Percentiles rank a stretch among this genome's conserved stretches.
Conservation (phyloP, 1,140 invertebrate genomes). For the Melanaphis sacchari region DNA sequence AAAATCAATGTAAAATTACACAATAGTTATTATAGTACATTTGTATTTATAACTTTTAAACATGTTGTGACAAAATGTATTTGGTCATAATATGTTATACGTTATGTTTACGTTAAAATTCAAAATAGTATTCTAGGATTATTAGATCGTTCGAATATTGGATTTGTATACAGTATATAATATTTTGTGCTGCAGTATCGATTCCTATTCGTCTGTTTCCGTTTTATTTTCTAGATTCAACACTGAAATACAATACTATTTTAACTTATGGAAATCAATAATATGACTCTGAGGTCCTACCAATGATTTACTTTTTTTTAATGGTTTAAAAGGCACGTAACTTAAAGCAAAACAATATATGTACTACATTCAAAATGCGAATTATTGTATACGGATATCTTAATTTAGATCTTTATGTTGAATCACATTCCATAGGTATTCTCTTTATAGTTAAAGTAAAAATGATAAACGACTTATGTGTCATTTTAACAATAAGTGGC, state of each 20-base stretch:
- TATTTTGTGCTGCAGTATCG: background rate
- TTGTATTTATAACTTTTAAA: background rate
- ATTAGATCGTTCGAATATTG: background rate
- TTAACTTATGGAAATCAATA: background rate
- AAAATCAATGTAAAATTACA: background rate
- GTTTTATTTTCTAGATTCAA: too few species aligned
- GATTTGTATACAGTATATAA: too few species aligned
- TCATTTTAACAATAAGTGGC: background rate
- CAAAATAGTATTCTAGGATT: background rate
- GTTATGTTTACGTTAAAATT: background rate
- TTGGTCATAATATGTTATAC: background rate
- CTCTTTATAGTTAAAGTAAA: background rate
- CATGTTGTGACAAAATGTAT: background rate
- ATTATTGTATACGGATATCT: background rate
- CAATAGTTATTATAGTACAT: background rate
- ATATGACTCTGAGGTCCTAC: background rate
- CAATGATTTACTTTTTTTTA: background rate
- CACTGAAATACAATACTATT: background rate
- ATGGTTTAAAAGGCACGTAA: background rate
- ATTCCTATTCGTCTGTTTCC: too few species aligned
- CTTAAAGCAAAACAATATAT: background rate
- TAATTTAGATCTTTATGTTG: background rate
- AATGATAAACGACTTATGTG: background rate
- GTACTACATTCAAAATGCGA: background rate
- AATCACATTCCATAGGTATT: background rate